Base-by-base conservation (phyloP, 2,888 invertebrate genomes). In the Zygogramma bicolorata region DNA sequence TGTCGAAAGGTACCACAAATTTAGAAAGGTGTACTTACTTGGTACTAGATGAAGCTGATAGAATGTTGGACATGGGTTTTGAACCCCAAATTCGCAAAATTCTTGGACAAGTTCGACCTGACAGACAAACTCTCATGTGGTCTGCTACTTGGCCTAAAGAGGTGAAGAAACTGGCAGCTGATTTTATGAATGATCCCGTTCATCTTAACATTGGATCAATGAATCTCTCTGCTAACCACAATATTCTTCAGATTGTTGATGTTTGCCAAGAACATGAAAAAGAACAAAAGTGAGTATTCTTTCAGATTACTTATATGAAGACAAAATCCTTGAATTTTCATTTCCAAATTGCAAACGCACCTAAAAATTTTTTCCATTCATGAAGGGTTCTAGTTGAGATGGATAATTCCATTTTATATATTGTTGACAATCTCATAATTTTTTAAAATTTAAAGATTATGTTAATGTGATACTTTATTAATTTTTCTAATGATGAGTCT, bases 131-230 rank as follows among this genome's bases (percentile, higher is more conserved):
- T 10, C 90, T 98, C 57, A 98, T 99, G 98, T 98, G 97, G 96
- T 97, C 97, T 78, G 98, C 98, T 0, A 99, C 98, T 15, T 99
- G 98, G 98, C 98, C 98, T 0, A 97, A 96, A 84, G 98, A 98
- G 89, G 97, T 98, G 3, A 91, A 94, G 76, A 93, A 93, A 80
- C 88, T 99, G 74, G 98, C 98, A 22, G 94, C 95, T 83, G 98
- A 98, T 84, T 99, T 97, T 86, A 90, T 98, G 13, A 92, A 92
- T 68, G 94, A 97, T 82, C 96, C 97, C 84, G 91, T 95, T 68
- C 97, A 97, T 88, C 91, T 97, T 65, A 98, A 97, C 83, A 93
- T 98, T 85, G 97, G 97, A 77, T 95, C 96, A 0, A 88, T 96
- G 70, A 93, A 94, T 81, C 88, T 97, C 13, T 92, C 95, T 75